These are phyloP conservation scores for Drosophila teissieri DNA, from an alignment of 1,140 invertebrate genomes.

Conservation along the genomic window DNA sequence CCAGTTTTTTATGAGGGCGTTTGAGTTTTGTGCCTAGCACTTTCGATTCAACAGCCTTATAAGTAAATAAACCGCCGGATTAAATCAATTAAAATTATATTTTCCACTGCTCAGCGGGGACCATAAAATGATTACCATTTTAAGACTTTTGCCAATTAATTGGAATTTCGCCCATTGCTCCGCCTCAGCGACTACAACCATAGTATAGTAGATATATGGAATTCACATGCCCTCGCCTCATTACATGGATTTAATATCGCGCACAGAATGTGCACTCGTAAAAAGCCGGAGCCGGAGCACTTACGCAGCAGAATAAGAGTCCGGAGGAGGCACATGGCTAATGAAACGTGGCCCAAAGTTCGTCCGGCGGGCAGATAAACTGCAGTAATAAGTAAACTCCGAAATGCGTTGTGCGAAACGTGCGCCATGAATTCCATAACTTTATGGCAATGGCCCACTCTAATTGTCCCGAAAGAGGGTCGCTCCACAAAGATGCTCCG, in stretches of 20 bases:
- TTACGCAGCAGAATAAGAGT: conserved; percentile 7
- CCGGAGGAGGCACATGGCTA: conserved; percentile 47
- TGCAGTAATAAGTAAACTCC: conserved; percentile 73
- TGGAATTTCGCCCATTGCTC: conserved; percentile 6
- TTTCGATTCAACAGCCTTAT: conserved; percentile 11
- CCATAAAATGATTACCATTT: conserved; percentile 14
- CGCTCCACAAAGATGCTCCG: background rate
- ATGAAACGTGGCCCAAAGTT: conserved; percentile 69
- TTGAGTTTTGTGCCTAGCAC: background rate
- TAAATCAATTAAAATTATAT: conserved; percentile 14
- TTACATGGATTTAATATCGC: conserved; percentile 47
- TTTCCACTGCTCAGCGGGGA: conserved; percentile 1
- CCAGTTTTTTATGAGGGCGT: background rate
- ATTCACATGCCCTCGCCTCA: conserved; percentile 1
- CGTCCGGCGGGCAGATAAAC: conserved; percentile 43
- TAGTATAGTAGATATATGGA: conserved; percentile 1
- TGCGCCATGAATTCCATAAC: conserved; percentile 75
- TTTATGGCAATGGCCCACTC: conserved; percentile 75
- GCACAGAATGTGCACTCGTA: conserved; percentile 43
- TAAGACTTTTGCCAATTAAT: conserved; percentile 26
- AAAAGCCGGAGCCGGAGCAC: conserved; percentile 33
- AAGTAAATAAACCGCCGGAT: background rate
- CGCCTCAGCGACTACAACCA: conserved; percentile 12
- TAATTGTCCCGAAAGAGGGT: conserved; percentile 66
- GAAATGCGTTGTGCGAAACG: conserved; percentile 64